These are phyloP conservation scores for Lithodes maja DNA, from an alignment of 2,888 invertebrate species.

Conservation along the genomic window DNA sequence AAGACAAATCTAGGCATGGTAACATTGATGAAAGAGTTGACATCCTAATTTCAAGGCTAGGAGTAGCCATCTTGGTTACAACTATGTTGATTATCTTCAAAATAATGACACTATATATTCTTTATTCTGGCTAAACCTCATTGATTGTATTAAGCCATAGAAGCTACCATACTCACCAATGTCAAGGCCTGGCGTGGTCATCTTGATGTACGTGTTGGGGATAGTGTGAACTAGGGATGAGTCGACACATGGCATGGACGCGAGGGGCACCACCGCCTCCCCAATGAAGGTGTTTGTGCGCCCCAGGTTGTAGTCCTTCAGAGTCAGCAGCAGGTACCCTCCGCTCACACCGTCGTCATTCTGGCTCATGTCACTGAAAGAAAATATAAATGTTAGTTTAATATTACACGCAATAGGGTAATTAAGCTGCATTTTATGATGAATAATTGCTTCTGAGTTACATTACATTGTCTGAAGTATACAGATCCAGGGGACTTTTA, in stretches of 20 bases:
- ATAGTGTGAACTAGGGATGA: slow-evolving; percentile 53
- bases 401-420: not conserved
- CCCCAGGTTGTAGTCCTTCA: slow-evolving; percentile 69
- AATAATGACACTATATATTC: too few species aligned
- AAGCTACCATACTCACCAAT: slow-evolving; percentile 42
- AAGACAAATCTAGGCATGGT: too few species aligned
- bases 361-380: slow-evolving; percentile 47
- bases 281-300: slow-evolving; percentile 69
- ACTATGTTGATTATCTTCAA: too few species aligned
- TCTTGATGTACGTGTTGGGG: slow-evolving; percentile 57
- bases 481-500: too few species aligned
- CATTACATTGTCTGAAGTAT: too few species aligned
- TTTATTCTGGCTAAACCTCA: too few species aligned
- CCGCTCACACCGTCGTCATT: slow-evolving; percentile 52
- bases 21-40: too few species aligned
- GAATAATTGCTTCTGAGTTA: too few species aligned
- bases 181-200: slow-evolving; percentile 64
- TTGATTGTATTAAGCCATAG: too few species aligned
- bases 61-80: too few species aligned
- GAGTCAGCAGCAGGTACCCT: slow-evolving; percentile 63
- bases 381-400: not conserved
- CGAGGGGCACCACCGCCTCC: slow-evolving; percentile 60
- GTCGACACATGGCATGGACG: slow-evolving; percentile 48
- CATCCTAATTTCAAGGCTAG: too few species aligned
- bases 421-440: too few species aligned